These are phyloP conservation scores for Cuculus canorus DNA, from an alignment of 2,797 vertebrate genomes.

Conservation along the genomic window DNA sequence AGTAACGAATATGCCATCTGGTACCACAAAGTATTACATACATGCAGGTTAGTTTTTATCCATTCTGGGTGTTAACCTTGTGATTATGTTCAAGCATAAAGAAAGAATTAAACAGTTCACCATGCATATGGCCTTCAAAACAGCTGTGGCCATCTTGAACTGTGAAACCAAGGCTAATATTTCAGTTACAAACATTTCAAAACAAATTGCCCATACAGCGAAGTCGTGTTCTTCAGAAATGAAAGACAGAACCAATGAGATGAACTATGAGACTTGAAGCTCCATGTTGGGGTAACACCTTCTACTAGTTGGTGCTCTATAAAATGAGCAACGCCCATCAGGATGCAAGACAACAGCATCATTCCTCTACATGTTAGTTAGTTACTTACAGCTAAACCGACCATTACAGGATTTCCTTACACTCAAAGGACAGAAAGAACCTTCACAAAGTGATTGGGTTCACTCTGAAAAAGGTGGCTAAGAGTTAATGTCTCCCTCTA, in stretches of 20 bases:
- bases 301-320: neutral
- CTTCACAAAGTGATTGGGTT: neutral
- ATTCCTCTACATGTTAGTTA: neutral
- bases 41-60: constrained; percentile 92
- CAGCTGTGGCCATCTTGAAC: neutral
- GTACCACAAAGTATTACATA: constrained; percentile 64
- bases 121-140: constrained; percentile 77
- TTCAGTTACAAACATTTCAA: neutral
- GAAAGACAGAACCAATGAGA: neutral
- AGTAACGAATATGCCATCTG: constrained; percentile 21
- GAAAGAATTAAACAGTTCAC: constrained; percentile 33
- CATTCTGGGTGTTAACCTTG: constrained; percentile 65
- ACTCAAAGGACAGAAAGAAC: neutral
- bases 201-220: neutral
- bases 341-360: neutral
- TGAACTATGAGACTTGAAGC: neutral
- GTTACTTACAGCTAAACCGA: neutral
- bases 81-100: constrained; percentile 59
- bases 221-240: constrained; percentile 15
- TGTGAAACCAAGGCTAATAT: neutral
- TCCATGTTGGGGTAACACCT: neutral
- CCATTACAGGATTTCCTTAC: neutral
- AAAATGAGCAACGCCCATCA: fast-evolving
- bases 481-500: neutral
- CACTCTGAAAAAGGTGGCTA: neutral